Evolutionary conservation across 2,797 vertebrate genomes (phyloP), one percentile per base, ranked within the genome.

Genomic region (Schizopygopsis malacanthus): DNA sequence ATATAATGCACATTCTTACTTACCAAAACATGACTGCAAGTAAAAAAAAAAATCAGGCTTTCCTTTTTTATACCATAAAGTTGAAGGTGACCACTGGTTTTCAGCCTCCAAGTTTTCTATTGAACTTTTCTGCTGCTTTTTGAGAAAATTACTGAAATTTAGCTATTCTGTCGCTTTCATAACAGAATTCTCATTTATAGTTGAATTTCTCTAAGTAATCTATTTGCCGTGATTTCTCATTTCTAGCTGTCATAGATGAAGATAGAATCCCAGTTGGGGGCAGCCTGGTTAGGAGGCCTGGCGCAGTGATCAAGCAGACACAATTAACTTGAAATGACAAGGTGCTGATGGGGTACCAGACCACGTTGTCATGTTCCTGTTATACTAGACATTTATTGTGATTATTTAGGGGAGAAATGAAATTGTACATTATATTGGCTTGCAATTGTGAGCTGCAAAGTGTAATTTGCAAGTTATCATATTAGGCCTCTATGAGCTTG

Each of bases 271-370:
- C 84, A 54, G 84, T 52, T 67, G 84, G 84, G 63, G 69, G 28
- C 78, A 52, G 78, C 7, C 59, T 85, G 69, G 70, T 85, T 85
- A 79, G 84, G 16, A 79, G 33, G 79, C 43, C 56, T 75, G 77
- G 56, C 33, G 4, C 78, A 67, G 84, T 73, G 69, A 80, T 85
- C 45, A 81, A 65, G 69, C 84, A 75, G 70, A 73, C 56, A 67
- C 78, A 81, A 81, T 85, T 85, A 81, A 85, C 70, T 81, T 72
- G 45, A 85, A 81, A 85, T 85, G 84, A 85, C 84, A 81, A 85
- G 70, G 84, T 65, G 78, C 45, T 45, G 56, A 85, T 81, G 70
- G 84, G 84, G 69, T 41, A 71, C 56, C 43, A 72, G 54, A 73
- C 70, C 41, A 50, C 56, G 20, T 61, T 65, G 20, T 63, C 69